Percentiles rank a stretch among this genome's conserved stretches.
Evolutionary conservation across 2,113 vertebrate genomes (phyloP).

Genomic region (Peromyscus californicus): DNA sequence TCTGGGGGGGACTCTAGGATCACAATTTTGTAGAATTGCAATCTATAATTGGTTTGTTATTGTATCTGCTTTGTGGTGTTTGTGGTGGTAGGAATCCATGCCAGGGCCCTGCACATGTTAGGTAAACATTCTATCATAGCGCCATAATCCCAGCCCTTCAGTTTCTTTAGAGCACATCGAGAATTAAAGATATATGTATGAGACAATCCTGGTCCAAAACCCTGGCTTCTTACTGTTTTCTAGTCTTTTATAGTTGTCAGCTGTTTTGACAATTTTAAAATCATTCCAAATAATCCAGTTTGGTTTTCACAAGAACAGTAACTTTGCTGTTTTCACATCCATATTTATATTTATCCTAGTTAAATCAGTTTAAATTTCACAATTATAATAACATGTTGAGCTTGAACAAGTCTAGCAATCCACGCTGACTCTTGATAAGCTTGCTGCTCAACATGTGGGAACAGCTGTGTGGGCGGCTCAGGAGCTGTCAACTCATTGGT

Average conservation of each 20-base stretch:
- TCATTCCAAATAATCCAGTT: constrained; percentile 12
- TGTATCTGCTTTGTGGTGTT: not conserved
- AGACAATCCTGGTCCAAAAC: not conserved
- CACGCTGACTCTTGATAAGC: not conserved
- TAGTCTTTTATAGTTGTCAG: not conserved
- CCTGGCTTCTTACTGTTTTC: not conserved
- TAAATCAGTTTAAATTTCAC: not conserved
- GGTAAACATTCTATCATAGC: not conserved
- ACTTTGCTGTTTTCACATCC: not conserved
- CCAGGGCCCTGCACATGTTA: not conserved
- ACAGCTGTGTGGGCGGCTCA: not conserved
- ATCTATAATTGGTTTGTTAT: not conserved
- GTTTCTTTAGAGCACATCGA: not conserved
- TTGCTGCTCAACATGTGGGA: not conserved
- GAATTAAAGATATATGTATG: not conserved
- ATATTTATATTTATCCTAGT: not conserved
- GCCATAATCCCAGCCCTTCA: not conserved
- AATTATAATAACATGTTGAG: constrained; percentile 28
- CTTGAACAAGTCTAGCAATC: not conserved
- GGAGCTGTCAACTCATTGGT: not conserved
- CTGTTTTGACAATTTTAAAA: not conserved
- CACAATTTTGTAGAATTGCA: not conserved
- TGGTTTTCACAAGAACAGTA: constrained; percentile 24
- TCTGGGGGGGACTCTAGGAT: not conserved
- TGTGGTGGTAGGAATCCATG: not conserved